Conservation (phyloP, 2,797 vertebrate genomes). For the Sebastes paucispinis region DNA sequence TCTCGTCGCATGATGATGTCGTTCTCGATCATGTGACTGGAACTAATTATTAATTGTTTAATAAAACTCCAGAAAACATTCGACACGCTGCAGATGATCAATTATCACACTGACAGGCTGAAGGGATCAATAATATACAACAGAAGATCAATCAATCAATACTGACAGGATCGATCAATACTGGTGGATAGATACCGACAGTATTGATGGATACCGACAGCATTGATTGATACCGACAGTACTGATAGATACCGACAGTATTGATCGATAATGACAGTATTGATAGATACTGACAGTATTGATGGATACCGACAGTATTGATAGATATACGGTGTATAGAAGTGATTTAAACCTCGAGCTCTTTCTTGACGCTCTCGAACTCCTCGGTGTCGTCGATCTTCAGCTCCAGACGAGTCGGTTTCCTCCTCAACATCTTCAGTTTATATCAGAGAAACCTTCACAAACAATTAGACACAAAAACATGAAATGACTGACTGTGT, state of each 20-base stretch:
- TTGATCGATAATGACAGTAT: not conserved
- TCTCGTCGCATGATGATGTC: not conserved
- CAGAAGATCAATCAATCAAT: not conserved
- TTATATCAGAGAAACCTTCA: not conserved
- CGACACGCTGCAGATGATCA: not conserved
- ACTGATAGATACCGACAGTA: not conserved
- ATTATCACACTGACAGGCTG: not conserved
- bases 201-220: not conserved
- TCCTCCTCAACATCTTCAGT: slow-evolving; percentile 89
- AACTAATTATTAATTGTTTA: not conserved
- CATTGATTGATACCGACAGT: not conserved
- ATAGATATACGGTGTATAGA: not conserved
- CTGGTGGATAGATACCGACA: too few species aligned
- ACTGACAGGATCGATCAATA: too few species aligned
- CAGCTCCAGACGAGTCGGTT: slow-evolving; percentile 93
- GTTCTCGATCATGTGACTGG: not conserved
- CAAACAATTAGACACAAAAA: not conserved
- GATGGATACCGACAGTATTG: not conserved
- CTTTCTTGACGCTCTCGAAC: slow-evolving; percentile 94
- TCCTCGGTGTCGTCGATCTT: slow-evolving; percentile 96
- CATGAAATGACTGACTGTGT: too few species aligned
- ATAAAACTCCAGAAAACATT: not conserved
- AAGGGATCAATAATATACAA: not conserved
- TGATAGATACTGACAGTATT: not conserved
- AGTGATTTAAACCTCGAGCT: slow-evolving; percentile 86